Percentiles rank a stretch among this genome's conserved stretches.
Conservation (phyloP, 35 echinoderm and acorn worm genomes). For the Ptychodera flava region DNA sequence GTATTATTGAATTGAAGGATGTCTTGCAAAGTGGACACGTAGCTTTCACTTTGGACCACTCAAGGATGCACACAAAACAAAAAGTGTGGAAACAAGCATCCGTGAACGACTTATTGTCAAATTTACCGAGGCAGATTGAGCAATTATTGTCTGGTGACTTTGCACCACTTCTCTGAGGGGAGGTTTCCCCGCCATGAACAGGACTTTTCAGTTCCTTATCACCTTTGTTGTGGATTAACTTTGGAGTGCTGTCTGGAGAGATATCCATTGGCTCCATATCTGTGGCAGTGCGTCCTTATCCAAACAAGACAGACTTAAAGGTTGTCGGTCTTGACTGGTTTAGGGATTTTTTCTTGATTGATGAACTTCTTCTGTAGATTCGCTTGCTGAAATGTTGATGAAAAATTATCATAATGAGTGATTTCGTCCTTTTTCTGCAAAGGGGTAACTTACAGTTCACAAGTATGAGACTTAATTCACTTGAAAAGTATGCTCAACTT, state of each 20-base stretch:
- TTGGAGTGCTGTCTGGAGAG: conserved; percentile 12
- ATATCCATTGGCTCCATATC: background rate
- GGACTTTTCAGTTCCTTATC: background rate
- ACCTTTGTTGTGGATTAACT: background rate
- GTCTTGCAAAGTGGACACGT: conserved; percentile 91
- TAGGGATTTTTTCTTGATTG: too few relatives aligned
- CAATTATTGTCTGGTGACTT: conserved; percentile 66
- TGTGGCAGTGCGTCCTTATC: too few relatives aligned
- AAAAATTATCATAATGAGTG: too few relatives aligned
- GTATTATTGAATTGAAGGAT: conserved; percentile 85
- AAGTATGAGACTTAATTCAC: too few relatives aligned
- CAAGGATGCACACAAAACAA: conserved; percentile 78
- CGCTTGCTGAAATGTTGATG: too few relatives aligned
- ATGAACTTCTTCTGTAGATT: too few relatives aligned
- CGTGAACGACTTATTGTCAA: conserved; percentile 87
- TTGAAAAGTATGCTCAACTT: too few relatives aligned
- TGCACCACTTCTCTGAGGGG: background rate
- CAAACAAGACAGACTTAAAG: too few relatives aligned
- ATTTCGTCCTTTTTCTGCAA: too few relatives aligned
- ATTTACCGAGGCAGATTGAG: conserved; percentile 77
- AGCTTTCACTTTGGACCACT: conserved; percentile 91
- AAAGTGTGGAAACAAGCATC: conserved; percentile 85
- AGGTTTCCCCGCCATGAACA: background rate
- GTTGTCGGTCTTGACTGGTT: too few relatives aligned
- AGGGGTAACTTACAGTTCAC: too few relatives aligned